Conservation (phyloP, 2,797 vertebrate genomes). For the Chelon labrosus region DNA sequence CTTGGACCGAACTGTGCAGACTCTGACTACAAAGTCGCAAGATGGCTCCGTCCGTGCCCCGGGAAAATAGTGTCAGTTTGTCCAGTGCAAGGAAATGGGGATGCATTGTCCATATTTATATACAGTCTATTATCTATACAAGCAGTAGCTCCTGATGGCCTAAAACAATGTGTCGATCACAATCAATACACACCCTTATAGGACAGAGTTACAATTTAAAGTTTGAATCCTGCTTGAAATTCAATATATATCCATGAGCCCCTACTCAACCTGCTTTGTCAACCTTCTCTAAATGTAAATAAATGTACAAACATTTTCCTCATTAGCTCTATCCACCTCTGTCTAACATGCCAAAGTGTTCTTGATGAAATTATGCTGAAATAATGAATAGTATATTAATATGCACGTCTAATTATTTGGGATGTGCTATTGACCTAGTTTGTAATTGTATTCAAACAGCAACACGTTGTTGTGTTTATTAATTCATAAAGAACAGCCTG, state of each 20-base stretch:
- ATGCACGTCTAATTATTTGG: slow-evolving; percentile 65
- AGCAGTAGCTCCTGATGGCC: too few species aligned
- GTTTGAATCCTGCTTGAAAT: background rate
- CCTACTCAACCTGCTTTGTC: slow-evolving; percentile 10
- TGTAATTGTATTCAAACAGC: slow-evolving; percentile 71
- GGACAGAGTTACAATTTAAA: too few species aligned
- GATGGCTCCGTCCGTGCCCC: too few species aligned
- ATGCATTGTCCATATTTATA: too few species aligned
- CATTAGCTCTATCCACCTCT: slow-evolving; percentile 27
- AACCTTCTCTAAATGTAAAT: slow-evolving; percentile 17
- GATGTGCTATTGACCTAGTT: slow-evolving; percentile 65
- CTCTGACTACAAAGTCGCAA: too few species aligned
- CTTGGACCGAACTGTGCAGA: too few species aligned
- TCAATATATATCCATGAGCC: background rate
- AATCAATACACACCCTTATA: too few species aligned
- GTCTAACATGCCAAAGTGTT: slow-evolving; percentile 25
- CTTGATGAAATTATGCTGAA: slow-evolving; percentile 44
- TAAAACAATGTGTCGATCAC: too few species aligned
- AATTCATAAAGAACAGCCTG: slow-evolving; percentile 70
- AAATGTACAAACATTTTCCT: slow-evolving; percentile 11
- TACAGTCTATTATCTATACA: too few species aligned
- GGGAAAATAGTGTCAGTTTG: too few species aligned
- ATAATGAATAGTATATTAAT: slow-evolving; percentile 63
- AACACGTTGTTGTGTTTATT: slow-evolving; percentile 66
- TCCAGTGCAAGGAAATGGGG: too few species aligned